Evolutionary conservation across 2,888 invertebrate genomes (phyloP).

Genomic region (Lepas anatifera): DNA sequence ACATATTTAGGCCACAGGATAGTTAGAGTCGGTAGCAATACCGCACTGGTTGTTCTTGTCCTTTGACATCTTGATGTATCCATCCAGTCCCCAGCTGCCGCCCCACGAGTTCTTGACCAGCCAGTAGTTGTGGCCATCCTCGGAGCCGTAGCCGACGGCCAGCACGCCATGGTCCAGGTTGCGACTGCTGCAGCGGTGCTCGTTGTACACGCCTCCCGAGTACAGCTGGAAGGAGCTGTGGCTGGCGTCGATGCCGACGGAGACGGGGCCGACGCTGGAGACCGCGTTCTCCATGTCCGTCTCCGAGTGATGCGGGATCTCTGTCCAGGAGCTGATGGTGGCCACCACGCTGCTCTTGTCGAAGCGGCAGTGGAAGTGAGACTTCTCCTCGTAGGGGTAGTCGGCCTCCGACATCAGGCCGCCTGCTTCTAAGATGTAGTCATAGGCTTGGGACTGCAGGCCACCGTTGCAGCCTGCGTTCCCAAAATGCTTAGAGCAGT

Average conservation of each 20-base stretch:
- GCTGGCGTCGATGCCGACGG: slow-evolving; percentile 69
- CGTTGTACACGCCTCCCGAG: slow-evolving; percentile 39
- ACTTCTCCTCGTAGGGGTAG: slow-evolving; percentile 76
- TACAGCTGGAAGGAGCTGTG: slow-evolving; percentile 76
- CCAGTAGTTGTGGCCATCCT: slow-evolving; percentile 57
- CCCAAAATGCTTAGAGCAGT: slow-evolving; percentile 73
- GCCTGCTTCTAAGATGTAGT: slow-evolving; percentile 64
- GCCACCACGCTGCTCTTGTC: slow-evolving; percentile 52
- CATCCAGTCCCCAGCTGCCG: slow-evolving; percentile 64
- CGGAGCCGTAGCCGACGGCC: slow-evolving; percentile 65
- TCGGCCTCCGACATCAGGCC: slow-evolving; percentile 79
- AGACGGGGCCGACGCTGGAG: slow-evolving; percentile 70
- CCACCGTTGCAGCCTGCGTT: slow-evolving; percentile 88
- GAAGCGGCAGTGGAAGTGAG: slow-evolving; percentile 32
- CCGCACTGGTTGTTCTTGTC: slow-evolving; percentile 76
- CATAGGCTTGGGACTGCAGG: slow-evolving; percentile 68
- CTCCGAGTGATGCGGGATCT: slow-evolving; percentile 61
- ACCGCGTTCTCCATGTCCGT: slow-evolving; percentile 59
- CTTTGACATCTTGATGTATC: slow-evolving; percentile 78
- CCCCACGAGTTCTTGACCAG: slow-evolving; percentile 81
- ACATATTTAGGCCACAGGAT: slow-evolving; percentile 48
- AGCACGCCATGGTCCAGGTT: slow-evolving; percentile 75
- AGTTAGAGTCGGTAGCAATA: slow-evolving; percentile 76
- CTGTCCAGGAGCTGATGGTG: slow-evolving; percentile 65
- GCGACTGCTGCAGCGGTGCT: slow-evolving; percentile 54